Evolutionary conservation across 1,140 invertebrate species (phyloP), one percentile per base, ranked within the genome.

Genomic region (Drosophila cardini): DNA sequence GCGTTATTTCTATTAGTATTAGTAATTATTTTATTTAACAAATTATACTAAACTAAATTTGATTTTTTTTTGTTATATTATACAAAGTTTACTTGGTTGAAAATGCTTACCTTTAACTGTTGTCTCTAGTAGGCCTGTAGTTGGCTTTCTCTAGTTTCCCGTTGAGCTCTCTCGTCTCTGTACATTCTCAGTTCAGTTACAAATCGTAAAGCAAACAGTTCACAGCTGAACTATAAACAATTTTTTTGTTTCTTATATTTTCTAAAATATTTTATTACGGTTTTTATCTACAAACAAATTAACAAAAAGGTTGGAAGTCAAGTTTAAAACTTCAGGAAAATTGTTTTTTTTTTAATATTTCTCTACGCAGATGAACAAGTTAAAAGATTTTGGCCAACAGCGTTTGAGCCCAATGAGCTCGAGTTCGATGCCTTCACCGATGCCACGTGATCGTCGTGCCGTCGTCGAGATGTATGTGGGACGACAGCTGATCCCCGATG

Each of bases 391-490:
- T 18, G 26, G 18, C 9, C 60, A 50, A 11, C 64, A 48, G 11
- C 55, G 43, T 4, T 32, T 40, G 42, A 36, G 32, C 8, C 34
- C 43, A 13, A n/a, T 46, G 30, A 26, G 15, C 2, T 38, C 32
- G 1, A 11, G 7, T 1, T 8, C 53, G 2, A 4, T 60, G 3
- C 63, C 53, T 16, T 57, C 52, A 0, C 45, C 60, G 3, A 45
- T 16, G 0, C 50, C 16, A 0, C 56, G 56, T 0, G 43, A 32
- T 5, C 78, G 78, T 16, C 56, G 78, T 0, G 50, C 78, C 5
- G 78, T 80, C 3, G 62, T 80, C n/a, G 61, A 68, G 30, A 8
- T 9, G 4, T 72, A 80, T 13, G 40, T 15, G 1, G 77, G 61
- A 2, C 18, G 26, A 0, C 78, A 72, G 11, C 15, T 26, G 7